Evolutionary conservation across 1,140 invertebrate genomes (phyloP), one percentile per base, ranked within the genome.

Genomic region (Tetramorium parvispinum): DNA sequence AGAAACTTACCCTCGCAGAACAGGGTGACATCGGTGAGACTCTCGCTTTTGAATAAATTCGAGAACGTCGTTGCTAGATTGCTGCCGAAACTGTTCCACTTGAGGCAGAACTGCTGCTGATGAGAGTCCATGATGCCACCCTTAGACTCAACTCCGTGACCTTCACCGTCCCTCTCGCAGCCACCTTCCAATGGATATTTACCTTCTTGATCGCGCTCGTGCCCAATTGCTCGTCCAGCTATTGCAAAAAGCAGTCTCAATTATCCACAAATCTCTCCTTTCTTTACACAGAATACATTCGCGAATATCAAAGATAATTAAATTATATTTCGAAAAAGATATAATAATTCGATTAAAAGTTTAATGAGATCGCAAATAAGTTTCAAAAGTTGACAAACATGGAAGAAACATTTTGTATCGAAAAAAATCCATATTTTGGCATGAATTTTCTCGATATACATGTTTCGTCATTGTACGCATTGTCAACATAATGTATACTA

Each of bases 71-170:
- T 98, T 88, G 97, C 97, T 94, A 98, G 96, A 96, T 98, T 98
- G 92, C 97, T 98, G 94, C 97, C 97, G 95, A 98, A 98, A 96
- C 97, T 98, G 96, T 98, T 98, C 98, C 98, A 98, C 96, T 98
- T 98, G 91, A 98, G 96, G 96, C 98, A 98, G 95, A 98, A 98
- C 95, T 98, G 97, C 95, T 98, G 98, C 96, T 98, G 97, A 93
- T 97, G 97, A 95, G 97, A 97, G 96, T 98, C 97, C 97, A 97
- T 97, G 95, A 94, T 94, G 93, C 93, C 94, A 94, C 93, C 94
- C 93, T 91, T 94, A 87, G 94, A 87, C 86, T 92, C 92, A 87
- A 92, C 89, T 88, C 92, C 92, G 90, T 94, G 92, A 92, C 89
- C 93, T 91, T 95, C 92, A 91, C 91, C 93, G 92, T 91, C 92